Evolutionary conservation across 2,113 vertebrate species (phyloP).

Genomic region (Festucalex cinctus): DNA sequence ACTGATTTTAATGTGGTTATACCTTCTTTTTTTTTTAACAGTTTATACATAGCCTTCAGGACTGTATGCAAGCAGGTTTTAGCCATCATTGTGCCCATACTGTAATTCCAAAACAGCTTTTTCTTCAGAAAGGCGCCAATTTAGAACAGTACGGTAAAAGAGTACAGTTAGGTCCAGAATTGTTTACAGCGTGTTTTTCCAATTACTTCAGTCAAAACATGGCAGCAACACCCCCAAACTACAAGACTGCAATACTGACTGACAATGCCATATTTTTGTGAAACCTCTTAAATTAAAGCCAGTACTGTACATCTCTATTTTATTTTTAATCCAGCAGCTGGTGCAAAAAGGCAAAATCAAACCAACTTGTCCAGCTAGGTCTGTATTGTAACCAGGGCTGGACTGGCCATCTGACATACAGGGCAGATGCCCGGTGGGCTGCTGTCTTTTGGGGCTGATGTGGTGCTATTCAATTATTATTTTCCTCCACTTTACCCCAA

Average conservation of each 20-base stretch:
- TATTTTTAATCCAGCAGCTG: neutral
- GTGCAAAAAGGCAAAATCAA: too few relatives aligned
- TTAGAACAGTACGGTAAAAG: neutral
- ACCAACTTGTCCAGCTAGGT: neutral
- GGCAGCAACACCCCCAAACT: neutral
- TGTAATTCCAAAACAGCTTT: neutral
- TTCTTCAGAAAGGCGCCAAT: neutral
- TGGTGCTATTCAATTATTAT: too few relatives aligned
- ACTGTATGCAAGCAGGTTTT: neutral
- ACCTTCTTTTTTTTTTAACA: neutral
- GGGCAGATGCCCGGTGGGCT: too few relatives aligned
- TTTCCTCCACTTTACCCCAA: too few relatives aligned
- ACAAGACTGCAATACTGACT: neutral
- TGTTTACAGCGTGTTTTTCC: neutral
- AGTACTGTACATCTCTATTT: neutral
- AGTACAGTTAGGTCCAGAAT: neutral
- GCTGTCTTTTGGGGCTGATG: too few relatives aligned
- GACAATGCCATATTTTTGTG: neutral
- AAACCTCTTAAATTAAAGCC: neutral
- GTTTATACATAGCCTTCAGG: neutral
- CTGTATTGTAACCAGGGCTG: too few relatives aligned
- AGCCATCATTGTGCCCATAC: neutral
- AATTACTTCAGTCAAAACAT: too few relatives aligned
- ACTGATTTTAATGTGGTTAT: neutral
- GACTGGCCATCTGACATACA: too few relatives aligned